Percentiles rank a stretch among this genome's conserved stretches.
phyloP scores from a whole-genome alignment of 2,797 vertebrate genomes.

The Huso huso region DNA sequence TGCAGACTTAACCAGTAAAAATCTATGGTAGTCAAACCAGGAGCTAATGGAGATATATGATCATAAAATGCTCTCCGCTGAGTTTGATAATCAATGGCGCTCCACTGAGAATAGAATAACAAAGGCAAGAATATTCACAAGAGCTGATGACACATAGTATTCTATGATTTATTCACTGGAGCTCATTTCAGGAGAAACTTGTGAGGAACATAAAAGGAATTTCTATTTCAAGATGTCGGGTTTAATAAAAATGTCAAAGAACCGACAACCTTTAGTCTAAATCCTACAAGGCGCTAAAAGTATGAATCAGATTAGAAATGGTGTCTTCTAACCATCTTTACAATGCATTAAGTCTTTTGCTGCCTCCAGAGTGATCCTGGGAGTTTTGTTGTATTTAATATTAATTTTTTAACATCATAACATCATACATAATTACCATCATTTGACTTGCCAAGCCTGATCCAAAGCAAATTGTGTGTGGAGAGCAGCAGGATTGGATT shows the following conservation, averaged over 20 bases:
- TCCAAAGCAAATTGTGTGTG: slow-evolving; percentile 84
- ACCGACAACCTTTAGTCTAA: slow-evolving; percentile 63
- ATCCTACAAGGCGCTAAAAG: slow-evolving; percentile 52
- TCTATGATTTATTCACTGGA: slow-evolving; percentile 79
- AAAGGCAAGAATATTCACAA: slow-evolving; percentile 89
- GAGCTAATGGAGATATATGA: slow-evolving; percentile 99
- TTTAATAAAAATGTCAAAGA: slow-evolving; percentile 87
- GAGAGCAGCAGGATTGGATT: slow-evolving; percentile 78
- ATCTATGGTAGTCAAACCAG: slow-evolving; percentile 96
- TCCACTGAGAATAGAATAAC: slow-evolving; percentile 89
- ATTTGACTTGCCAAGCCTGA: slow-evolving; percentile 81
- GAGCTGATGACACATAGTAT: slow-evolving; percentile 67
- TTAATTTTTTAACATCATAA: slow-evolving; percentile 80
- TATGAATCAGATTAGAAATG: slow-evolving; percentile 35
- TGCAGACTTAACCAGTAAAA: slow-evolving; percentile 89
- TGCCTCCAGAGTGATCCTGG: slow-evolving; percentile 73
- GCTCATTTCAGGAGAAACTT: slow-evolving; percentile 80
- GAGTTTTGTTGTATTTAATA: slow-evolving; percentile 93
- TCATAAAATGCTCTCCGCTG: slow-evolving; percentile 91
- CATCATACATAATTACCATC: slow-evolving; percentile 86
- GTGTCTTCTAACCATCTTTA: slow-evolving; percentile 68
- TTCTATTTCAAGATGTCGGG: slow-evolving; percentile 86
- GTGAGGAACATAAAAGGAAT: slow-evolving; percentile 84
- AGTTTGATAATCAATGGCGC: slow-evolving; percentile 98
- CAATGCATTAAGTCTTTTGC: slow-evolving; percentile 73